Base-by-base conservation (phyloP, 2,888 invertebrate species). In the Drosophila kambysellisi region DNA sequence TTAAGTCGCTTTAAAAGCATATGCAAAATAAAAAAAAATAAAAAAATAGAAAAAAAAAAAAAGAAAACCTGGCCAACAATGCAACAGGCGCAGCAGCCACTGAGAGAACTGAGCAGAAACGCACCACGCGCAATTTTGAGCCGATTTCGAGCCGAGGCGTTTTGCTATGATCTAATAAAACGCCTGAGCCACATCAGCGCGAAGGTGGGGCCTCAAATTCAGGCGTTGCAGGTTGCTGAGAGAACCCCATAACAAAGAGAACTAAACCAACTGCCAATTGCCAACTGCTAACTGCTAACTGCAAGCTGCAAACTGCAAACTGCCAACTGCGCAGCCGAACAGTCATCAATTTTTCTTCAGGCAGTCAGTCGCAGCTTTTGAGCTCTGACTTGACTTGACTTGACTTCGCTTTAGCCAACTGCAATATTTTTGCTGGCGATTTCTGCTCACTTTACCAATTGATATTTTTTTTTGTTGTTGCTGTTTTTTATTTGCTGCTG, bases 1-100 rank as follows among this genome's bases (percentile, higher is more conserved):
- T 86, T 88, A 86, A 85, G 90, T 89, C 90, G 88, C 90, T 89
- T 77, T 82, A 85, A 85, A 80, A 85, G 85, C 90, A 80, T 85
- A 85, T 88, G 90, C 85, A 90, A 88, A 89, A 81, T 73, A 51
- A 7, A 6, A 7, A 25, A 25, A 25, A 25, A 25, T 25, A 25
- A 30, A 30, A 30, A 30, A 30, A 30, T 6, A 30, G 7, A 5
- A 65, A 50, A 51, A 17, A 12, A 12, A 15, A 67, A 33, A 15
- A 29, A 64, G 58, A 60, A 58, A 77, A 76, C 70, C 57, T 68
- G 76, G 75, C 64, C 80, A 89, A 89, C 82, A 85, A 89, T 88
- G 76, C 85, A 77, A 56, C 68, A 57, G 67, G 50, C 50, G 60
- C 63, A 65, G 73, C 68, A 67, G 48, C 52, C 32, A 41, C 20